Evolutionary conservation across 2,797 vertebrate species (phyloP).

Genomic region (Hippocampus kuda): DNA sequence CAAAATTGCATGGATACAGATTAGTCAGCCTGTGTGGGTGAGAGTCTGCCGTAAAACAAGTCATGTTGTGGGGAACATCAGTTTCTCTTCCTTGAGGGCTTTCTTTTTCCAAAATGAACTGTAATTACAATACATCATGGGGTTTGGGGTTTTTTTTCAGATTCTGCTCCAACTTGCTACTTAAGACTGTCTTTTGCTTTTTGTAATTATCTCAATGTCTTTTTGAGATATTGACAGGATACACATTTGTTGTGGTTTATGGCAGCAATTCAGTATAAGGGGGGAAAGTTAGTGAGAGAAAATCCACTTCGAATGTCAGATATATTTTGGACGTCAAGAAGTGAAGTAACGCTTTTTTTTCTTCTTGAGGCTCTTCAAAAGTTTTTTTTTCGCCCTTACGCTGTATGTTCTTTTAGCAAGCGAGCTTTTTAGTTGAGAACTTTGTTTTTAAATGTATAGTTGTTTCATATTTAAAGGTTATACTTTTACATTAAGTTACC

Average conservation of each 20-base stretch:
- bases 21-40: constrained; percentile 49
- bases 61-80: constrained; percentile 21
- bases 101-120: constrained; percentile 8
- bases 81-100: constrained; percentile 21
- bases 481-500: too few relatives aligned
- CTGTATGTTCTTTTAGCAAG: too few relatives aligned
- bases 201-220: not conserved
- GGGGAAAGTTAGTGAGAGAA: not conserved
- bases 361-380: too few relatives aligned
- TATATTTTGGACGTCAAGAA: too few relatives aligned
- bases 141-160: not conserved
- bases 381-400: too few relatives aligned
- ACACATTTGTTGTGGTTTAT: not conserved
- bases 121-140: not conserved
- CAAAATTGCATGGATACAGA: constrained; percentile 40
- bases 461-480: too few relatives aligned
- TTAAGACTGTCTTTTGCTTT: not conserved
- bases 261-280: not conserved
- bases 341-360: too few relatives aligned
- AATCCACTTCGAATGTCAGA: too few relatives aligned
- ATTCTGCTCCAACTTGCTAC: not conserved
- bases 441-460: too few relatives aligned
- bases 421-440: too few relatives aligned
- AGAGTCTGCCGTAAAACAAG: constrained; percentile 25
- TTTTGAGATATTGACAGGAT: not conserved